Conservation (phyloP, 2,888 invertebrate species). For the Apamea epomidion region DNA sequence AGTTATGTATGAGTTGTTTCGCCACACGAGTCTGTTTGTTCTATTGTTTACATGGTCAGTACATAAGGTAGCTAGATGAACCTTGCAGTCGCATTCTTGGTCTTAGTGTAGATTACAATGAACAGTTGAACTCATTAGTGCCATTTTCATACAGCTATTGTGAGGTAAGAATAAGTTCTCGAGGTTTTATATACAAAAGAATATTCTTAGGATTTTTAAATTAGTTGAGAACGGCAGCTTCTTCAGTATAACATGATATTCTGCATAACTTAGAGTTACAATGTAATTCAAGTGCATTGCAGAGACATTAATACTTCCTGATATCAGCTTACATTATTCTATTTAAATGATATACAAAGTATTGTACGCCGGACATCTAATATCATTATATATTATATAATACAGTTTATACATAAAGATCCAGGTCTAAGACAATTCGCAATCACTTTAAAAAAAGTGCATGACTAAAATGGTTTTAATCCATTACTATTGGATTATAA, state of each 20-base stretch:
- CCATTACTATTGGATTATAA: not conserved
- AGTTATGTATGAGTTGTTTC: constrained; percentile 60
- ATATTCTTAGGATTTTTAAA: constrained; percentile 35
- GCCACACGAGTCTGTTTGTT: constrained; percentile 55
- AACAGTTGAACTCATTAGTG: constrained; percentile 62
- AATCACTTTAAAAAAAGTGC: not conserved
- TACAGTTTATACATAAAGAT: not conserved
- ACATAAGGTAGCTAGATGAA: constrained; percentile 56
- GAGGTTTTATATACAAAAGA: constrained; percentile 41
- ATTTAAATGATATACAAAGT: not conserved
- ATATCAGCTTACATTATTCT: not conserved
- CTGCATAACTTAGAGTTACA: not conserved
- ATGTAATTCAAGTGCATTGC: not conserved
- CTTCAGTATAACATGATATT: not conserved
- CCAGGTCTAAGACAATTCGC: fast-evolving
- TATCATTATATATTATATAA: not conserved
- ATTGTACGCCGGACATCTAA: not conserved
- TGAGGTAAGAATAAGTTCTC: constrained; percentile 38
- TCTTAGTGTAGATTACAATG: constrained; percentile 57
- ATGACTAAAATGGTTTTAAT: not conserved
- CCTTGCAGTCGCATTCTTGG: constrained; percentile 65
- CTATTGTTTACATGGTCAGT: constrained; percentile 63
- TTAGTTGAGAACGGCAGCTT: constrained; percentile 2
- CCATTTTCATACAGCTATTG: constrained; percentile 59
- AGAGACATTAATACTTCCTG: constrained; percentile 13